phyloP scores from a whole-genome alignment of 2,113 vertebrate species.

The Psammodynastes pulverulentus region DNA sequence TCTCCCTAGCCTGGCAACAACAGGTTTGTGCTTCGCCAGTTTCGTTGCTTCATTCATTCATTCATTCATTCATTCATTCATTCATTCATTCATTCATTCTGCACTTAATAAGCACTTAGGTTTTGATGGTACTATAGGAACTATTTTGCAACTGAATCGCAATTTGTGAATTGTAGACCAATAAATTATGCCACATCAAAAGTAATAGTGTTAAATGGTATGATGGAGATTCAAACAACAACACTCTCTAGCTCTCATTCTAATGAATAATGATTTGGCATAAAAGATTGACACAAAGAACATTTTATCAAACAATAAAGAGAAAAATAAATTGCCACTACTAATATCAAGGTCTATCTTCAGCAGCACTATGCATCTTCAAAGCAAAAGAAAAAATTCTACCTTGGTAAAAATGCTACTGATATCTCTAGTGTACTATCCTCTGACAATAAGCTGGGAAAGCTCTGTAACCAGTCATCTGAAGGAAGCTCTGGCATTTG shows the following conservation, averaged over 20 bases:
- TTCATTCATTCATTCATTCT: background rate
- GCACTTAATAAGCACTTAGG: background rate
- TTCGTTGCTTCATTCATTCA: background rate
- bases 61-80: too few relatives aligned
- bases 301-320: background rate
- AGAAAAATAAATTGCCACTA: background rate
- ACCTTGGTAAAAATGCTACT: background rate
- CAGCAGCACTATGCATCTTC: background rate
- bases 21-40: background rate
- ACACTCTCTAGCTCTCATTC: background rate
- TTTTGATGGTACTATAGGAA: background rate
- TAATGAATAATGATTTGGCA: background rate
- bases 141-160: background rate
- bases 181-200: background rate
- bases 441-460: background rate
- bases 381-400: background rate
- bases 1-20: background rate
- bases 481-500: background rate
- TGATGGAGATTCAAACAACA: background rate
- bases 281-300: background rate
- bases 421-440: background rate
- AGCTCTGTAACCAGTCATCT: conserved; percentile 3
- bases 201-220: background rate
- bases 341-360: background rate
- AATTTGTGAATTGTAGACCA: background rate